Evolutionary conservation across 2,888 invertebrate species (phyloP).

Genomic region (Laothoe populi): DNA sequence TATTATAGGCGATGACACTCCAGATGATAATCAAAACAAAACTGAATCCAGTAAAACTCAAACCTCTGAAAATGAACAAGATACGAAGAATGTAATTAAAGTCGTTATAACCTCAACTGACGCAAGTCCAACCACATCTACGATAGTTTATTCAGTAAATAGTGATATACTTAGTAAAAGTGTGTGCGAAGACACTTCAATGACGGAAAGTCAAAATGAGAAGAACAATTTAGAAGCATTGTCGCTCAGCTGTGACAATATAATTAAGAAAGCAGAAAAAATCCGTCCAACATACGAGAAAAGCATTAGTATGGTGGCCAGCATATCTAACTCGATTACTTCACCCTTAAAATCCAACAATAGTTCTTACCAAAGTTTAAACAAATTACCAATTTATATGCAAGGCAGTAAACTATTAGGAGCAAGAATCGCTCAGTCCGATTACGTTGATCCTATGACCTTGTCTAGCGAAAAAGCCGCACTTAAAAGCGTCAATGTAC

Average conservation of each 20-base stretch:
- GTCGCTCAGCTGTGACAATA: slow-evolving; percentile 73
- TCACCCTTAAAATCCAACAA: slow-evolving; percentile 71
- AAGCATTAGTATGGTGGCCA: slow-evolving; percentile 68
- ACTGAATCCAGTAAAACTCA: slow-evolving; percentile 47
- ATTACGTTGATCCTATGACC: slow-evolving; percentile 93
- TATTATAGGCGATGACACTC: slow-evolving; percentile 79
- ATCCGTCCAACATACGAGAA: slow-evolving; percentile 64
- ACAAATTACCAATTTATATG: slow-evolving; percentile 86
- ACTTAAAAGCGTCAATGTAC: slow-evolving; percentile 83
- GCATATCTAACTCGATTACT: slow-evolving; percentile 54
- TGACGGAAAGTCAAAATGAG: slow-evolving; percentile 70
- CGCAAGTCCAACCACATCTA: slow-evolving; percentile 62
- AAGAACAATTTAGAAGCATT: slow-evolving; percentile 70
- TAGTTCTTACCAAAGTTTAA: slow-evolving; percentile 71
- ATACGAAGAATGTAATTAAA: slow-evolving; percentile 65
- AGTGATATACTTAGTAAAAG: slow-evolving; percentile 70
- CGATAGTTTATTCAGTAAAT: slow-evolving; percentile 52
- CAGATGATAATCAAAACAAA: slow-evolving; percentile 68
- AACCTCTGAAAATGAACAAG: slow-evolving; percentile 47
- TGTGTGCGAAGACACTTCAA: slow-evolving; percentile 67
- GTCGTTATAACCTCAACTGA: slow-evolving; percentile 73
- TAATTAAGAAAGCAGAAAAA: slow-evolving; percentile 57
- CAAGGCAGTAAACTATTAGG: slow-evolving; percentile 93
- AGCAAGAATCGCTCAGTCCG: slow-evolving; percentile 94
- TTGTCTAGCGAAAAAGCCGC: slow-evolving; percentile 81